A percentile compares a stretch with the other conserved stretches of the same genome.
Conservation (phyloP, 2,797 vertebrate genomes). For the Muscicapa striata region DNA sequence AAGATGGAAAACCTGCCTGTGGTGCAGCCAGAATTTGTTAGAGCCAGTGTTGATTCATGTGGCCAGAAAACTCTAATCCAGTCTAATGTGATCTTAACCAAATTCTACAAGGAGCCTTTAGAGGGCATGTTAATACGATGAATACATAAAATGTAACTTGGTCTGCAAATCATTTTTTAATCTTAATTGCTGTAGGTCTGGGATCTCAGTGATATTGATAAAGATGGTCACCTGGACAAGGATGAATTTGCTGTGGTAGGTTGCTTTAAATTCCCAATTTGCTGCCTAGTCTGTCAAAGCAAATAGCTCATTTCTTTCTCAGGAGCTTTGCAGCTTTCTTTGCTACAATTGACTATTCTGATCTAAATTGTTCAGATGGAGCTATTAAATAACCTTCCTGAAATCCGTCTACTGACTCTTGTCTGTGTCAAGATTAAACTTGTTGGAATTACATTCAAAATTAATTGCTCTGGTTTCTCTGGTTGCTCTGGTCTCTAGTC, state of each 20-base stretch:
- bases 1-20: not conserved
- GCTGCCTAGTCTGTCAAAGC: not conserved
- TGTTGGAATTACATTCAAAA: not conserved
- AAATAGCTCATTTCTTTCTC: not conserved
- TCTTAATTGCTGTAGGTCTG: conserved; percentile 83
- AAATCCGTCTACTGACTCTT: not conserved
- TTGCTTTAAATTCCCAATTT: not conserved
- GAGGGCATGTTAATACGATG: not conserved
- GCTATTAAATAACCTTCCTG: not conserved
- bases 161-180: not conserved
- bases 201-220: conserved; percentile 99
- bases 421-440: not conserved
- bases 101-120: not conserved
- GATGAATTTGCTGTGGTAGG: conserved; percentile 98
- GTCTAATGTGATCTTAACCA: not conserved
- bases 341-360: not conserved
- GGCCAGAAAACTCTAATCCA: not conserved
- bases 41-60: not conserved
- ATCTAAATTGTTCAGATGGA: not conserved
- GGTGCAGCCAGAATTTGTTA: not conserved
- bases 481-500: not conserved
- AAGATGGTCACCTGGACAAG: conserved; percentile 95
- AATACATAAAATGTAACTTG: not conserved
- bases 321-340: not conserved
- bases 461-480: not conserved